Conservation (phyloP, 2,113 vertebrate genomes). For the Phyllopteryx taeniolatus region DNA sequence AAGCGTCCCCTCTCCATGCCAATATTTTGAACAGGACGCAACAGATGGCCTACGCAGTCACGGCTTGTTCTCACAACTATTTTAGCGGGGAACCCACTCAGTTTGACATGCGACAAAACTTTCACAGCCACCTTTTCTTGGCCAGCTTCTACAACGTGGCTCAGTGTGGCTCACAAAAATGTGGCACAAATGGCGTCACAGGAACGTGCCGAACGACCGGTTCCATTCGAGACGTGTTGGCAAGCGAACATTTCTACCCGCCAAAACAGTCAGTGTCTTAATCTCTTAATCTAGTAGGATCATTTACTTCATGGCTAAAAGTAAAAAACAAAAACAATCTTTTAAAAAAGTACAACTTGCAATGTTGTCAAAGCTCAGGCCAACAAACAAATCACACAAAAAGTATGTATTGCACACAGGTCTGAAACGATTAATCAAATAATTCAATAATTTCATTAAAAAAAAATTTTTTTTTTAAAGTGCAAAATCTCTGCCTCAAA, state of each 20-base stretch:
- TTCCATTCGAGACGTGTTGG: background rate
- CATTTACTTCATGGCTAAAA: too few relatives aligned
- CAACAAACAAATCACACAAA: background rate
- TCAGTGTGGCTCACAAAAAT: slow-evolving; percentile 12
- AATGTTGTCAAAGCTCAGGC: background rate
- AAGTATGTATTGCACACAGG: background rate
- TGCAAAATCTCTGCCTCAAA: too few relatives aligned
- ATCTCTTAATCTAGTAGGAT: too few relatives aligned
- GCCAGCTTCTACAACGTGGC: slow-evolving; percentile 18
- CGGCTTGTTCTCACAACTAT: slow-evolving; percentile 35
- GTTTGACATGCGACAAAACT: slow-evolving; percentile 25
- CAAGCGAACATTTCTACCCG: background rate
- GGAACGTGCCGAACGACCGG: background rate
- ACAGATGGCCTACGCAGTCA: slow-evolving; percentile 44
- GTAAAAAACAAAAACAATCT: too few relatives aligned
- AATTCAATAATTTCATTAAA: too few relatives aligned
- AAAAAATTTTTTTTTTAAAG: too few relatives aligned
- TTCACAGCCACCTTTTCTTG: slow-evolving; percentile 8
- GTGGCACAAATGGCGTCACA: slow-evolving; percentile 5
- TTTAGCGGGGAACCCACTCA: slow-evolving; percentile 42
- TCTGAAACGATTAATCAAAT: too few relatives aligned
- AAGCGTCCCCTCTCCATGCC: slow-evolving; percentile 4
- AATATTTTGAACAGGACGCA: slow-evolving; percentile 26
- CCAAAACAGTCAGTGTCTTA: too few relatives aligned
- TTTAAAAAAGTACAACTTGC: too few relatives aligned